Conservation (phyloP, 2,797 vertebrate species). For the Diplodus puntazzo region DNA sequence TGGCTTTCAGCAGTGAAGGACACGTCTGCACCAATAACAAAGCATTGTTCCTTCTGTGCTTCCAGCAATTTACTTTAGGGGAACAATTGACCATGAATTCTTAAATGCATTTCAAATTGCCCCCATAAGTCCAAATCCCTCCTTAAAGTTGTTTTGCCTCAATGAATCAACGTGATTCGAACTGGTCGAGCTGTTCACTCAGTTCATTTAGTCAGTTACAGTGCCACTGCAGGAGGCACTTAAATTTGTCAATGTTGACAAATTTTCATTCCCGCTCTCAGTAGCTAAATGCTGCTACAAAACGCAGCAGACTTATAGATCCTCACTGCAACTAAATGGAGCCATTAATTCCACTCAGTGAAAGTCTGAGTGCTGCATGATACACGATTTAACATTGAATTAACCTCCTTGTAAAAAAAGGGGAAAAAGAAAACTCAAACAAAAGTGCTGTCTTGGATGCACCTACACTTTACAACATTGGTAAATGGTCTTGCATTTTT, state of each 20-base stretch:
- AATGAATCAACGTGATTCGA: constrained; percentile 12
- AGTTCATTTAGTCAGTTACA: constrained; percentile 17
- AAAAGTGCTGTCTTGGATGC: too few species aligned
- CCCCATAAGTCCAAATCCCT: not conserved
- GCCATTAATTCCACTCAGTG: not conserved
- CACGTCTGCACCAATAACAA: not conserved
- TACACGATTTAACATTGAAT: too few species aligned
- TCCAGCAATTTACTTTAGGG: constrained; percentile 14
- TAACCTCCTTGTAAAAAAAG: too few species aligned
- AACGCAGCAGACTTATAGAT: not conserved
- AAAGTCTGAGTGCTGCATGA: not conserved
- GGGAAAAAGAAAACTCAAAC: too few species aligned
- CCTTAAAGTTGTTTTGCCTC: not conserved
- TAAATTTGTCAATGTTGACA: constrained; percentile 8
- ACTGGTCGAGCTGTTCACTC: not conserved
- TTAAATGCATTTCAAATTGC: constrained; percentile 12
- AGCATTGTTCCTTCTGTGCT: constrained; percentile 12
- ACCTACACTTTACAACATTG: too few species aligned
- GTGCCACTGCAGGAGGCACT: constrained; percentile 5
- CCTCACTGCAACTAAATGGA: not conserved
- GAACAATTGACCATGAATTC: constrained; percentile 17
- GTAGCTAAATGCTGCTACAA: not conserved
- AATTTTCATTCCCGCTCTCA: not conserved
- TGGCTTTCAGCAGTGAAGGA: constrained; percentile 23
- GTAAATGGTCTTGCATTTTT: too few species aligned